phyloP scores from a whole-genome alignment of 2,888 invertebrate genomes.

The Micropterix aruncella region DNA sequence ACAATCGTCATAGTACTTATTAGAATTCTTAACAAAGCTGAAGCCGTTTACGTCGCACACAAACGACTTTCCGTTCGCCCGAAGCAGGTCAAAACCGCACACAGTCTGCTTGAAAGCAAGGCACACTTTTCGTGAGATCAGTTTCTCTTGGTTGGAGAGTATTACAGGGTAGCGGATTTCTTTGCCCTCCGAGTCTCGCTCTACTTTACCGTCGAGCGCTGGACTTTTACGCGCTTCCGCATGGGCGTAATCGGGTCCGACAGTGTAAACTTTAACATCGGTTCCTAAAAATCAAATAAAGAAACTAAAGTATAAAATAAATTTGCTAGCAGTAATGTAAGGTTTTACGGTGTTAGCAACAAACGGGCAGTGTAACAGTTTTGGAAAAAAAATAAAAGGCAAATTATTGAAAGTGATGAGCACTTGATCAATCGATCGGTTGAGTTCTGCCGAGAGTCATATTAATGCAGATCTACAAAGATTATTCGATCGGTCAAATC shows the following conservation, averaged over 20 bases:
- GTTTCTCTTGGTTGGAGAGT: constrained; percentile 90
- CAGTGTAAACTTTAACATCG: constrained; percentile 85
- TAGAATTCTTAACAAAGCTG: constrained; percentile 98
- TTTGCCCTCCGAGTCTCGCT: constrained; percentile 93
- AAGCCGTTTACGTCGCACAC: constrained; percentile 99
- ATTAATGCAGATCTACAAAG: too few relatives aligned
- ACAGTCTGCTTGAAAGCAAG: constrained; percentile 96
- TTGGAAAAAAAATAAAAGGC: constrained; percentile 2
- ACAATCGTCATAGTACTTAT: constrained; percentile 99
- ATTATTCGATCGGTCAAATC: too few relatives aligned
- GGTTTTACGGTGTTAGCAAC: neutral
- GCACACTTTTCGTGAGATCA: constrained; percentile 96
- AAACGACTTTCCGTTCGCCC: constrained; percentile 97
- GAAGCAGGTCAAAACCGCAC: constrained; percentile 95
- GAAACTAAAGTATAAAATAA: neutral
- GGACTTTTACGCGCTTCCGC: constrained; percentile 99
- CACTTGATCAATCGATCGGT: constrained; percentile 34
- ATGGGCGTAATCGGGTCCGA: constrained; percentile 98
- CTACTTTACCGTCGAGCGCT: constrained; percentile 95
- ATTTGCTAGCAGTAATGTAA: neutral
- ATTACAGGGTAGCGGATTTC: constrained; percentile 99
- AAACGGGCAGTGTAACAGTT: neutral
- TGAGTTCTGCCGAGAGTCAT: too few relatives aligned
- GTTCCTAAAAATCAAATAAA: constrained; percentile 35
- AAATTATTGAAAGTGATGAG: constrained; percentile 1